phyloP scores from a whole-genome alignment of 2,797 vertebrate genomes.

The Podarcis siculus region DNA sequence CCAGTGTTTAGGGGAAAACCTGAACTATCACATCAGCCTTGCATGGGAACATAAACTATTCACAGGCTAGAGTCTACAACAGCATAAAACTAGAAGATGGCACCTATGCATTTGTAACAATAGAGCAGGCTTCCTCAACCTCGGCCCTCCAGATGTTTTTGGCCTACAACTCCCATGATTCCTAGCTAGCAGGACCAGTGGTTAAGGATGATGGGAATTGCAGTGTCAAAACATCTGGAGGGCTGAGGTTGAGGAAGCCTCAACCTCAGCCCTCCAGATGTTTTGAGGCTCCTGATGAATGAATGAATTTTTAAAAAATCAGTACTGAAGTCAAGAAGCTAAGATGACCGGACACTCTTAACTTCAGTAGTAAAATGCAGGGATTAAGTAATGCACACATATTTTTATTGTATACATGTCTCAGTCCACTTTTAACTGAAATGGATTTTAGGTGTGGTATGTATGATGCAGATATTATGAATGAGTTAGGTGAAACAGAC shows the following conservation, averaged over 20 bases:
- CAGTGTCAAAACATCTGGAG: no score
- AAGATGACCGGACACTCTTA: slow-evolving; percentile 17
- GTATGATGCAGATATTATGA: slow-evolving; percentile 32
- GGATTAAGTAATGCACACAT: accelerated
- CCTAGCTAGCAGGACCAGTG: no score
- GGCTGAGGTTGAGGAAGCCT: no score
- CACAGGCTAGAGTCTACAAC: neutral
- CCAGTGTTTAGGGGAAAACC: neutral
- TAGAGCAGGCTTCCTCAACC: neutral
- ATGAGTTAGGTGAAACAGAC: neutral
- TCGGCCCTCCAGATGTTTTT: no score
- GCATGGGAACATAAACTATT: slow-evolving; percentile 9
- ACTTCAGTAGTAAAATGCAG: slow-evolving; percentile 18
- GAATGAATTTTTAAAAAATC: slow-evolving; percentile 13
- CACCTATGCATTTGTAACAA: slow-evolving; percentile 32
- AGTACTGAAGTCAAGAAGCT: neutral
- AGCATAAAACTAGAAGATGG: neutral
- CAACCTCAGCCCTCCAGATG: no score
- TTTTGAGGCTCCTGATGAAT: neutral
- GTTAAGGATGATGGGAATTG: no score
- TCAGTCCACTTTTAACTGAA: slow-evolving; percentile 39
- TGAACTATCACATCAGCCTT: neutral
- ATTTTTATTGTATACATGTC: neutral
- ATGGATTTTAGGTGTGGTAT: slow-evolving; percentile 27
- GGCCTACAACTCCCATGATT: no score